Base-by-base conservation (phyloP, 2,888 invertebrate genomes). In the Lasioglossum vierecki region DNA sequence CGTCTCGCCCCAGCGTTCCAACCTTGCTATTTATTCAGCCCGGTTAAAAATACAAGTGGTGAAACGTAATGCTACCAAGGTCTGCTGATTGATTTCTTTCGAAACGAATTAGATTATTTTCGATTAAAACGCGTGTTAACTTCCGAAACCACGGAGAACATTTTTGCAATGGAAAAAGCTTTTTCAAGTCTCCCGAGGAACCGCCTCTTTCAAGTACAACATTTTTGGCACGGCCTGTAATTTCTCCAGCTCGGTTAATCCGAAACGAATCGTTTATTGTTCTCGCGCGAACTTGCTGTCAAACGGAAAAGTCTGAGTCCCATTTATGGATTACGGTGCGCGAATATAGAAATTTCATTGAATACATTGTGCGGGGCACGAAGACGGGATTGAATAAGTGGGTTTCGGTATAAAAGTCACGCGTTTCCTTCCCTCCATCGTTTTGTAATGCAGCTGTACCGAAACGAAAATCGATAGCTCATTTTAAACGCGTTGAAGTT, bases 21-120 rank as follows among this genome's bases (percentile, higher is more conserved):
- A 84, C 76, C 85, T 87, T 86, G 82, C 91, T 88, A 91, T 88
- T 88, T 88, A 89, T 92, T 90, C 85, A 79, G 82, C 60, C 85
- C 85, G 88, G 91, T 90, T 93, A 92, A 93, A 91, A 92, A 93
- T 93, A 89, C 82, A 92, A 82, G 82, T 80, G 76, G 76, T 79
- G 82, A 88, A 91, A 91, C 87, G 86, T 89, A 85, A 90, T 82
- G 79, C 84, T 63, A 66, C 63, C 81, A 66, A 70, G 66, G 57
- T n/a, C 30, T 22, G 72, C 18, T 41, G 80, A 77, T 82, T 83
- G 74, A 66, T 80, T 80, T 80, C 70, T 79, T 76, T 26, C 44
- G 4, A 41, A 35, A 63, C 30, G 35, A 35, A 49, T 66, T 35
- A 35, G 15, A 30, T 18, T 30, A 4, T 53, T 53, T 30, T 35